Evolutionary conservation across 1,140 invertebrate species (phyloP).

Genomic region (Heliconius nattereri): DNA sequence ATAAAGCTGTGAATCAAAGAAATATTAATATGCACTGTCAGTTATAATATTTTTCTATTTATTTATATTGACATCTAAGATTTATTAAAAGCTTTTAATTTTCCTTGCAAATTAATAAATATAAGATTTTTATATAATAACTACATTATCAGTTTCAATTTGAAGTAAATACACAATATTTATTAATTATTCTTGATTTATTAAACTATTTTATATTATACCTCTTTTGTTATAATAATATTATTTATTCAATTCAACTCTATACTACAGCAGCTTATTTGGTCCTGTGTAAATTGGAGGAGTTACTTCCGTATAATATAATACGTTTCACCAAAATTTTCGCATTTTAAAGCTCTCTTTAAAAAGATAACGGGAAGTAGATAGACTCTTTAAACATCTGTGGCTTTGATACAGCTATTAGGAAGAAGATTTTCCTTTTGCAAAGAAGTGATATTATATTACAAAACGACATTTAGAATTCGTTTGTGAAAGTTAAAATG

Average conservation of each 20-base stretch:
- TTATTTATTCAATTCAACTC: background rate
- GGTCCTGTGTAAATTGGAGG: background rate
- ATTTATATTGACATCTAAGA: too few relatives aligned
- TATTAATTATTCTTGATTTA: too few relatives aligned
- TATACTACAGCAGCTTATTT: background rate
- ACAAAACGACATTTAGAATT: slow-evolving; percentile 27
- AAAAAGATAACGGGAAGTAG: slow-evolving; percentile 13
- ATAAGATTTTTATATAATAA: too few relatives aligned
- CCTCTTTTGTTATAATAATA: background rate
- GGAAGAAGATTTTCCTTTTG: slow-evolving; percentile 1
- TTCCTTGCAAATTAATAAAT: too few relatives aligned
- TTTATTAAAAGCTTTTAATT: too few relatives aligned
- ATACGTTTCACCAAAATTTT: background rate
- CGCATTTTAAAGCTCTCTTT: slow-evolving; percentile 11
- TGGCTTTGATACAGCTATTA: slow-evolving; percentile 10
- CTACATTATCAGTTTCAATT: too few relatives aligned
- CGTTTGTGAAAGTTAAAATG: slow-evolving; percentile 33
- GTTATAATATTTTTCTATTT: too few relatives aligned
- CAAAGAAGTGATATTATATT: slow-evolving; percentile 9
- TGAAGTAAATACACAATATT: too few relatives aligned
- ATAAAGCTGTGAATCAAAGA: too few relatives aligned
- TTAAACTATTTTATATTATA: too few relatives aligned
- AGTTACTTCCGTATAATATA: background rate
- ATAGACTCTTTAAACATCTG: slow-evolving; percentile 18
- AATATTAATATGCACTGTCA: too few relatives aligned